Evolutionary conservation across 2,888 invertebrate genomes (phyloP).

Genomic region (Sycophila texana): DNA sequence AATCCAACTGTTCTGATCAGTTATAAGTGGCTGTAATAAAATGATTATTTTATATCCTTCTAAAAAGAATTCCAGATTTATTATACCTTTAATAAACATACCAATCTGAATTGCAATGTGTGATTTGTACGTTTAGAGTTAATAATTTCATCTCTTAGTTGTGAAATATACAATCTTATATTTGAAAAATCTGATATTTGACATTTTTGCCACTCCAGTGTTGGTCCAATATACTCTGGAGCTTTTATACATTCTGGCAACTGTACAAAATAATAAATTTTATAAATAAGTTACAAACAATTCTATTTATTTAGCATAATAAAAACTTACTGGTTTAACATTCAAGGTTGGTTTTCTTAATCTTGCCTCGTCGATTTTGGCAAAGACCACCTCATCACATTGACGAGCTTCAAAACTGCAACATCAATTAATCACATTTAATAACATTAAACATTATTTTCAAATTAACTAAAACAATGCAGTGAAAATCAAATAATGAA

Average conservation of each 20-base stretch:
- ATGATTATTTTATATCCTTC: not conserved
- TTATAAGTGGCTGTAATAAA: slow-evolving; percentile 72
- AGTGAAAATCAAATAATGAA: slow-evolving; percentile 9
- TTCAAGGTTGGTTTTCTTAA: slow-evolving; percentile 63
- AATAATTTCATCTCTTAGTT: slow-evolving; percentile 65
- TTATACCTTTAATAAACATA: slow-evolving; percentile 44
- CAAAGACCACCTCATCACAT: slow-evolving; percentile 69
- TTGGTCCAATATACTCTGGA: slow-evolving; percentile 75
- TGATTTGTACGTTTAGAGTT: slow-evolving; percentile 59
- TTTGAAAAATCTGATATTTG: slow-evolving; percentile 83
- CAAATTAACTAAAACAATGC: slow-evolving; percentile 12
- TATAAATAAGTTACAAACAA: not conserved
- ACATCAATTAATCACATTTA: slow-evolving; percentile 33
- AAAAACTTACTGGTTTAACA: slow-evolving; percentile 61
- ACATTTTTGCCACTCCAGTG: slow-evolving; percentile 82
- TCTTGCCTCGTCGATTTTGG: slow-evolving; percentile 64
- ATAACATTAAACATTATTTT: slow-evolving; percentile 19
- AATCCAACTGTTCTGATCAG: slow-evolving; percentile 76
- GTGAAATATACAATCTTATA: slow-evolving; percentile 78
- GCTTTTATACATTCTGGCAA: slow-evolving; percentile 75
- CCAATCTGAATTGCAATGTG: slow-evolving; percentile 55
- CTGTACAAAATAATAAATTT: slow-evolving; percentile 64
- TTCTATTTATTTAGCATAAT: not conserved
- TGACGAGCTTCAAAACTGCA: slow-evolving; percentile 70
- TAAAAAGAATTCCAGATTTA: too few species aligned